Percentiles rank a stretch among this genome's conserved stretches.
Conservation (phyloP, 2,888 invertebrate genomes). For the Meandrusa payeni region DNA sequence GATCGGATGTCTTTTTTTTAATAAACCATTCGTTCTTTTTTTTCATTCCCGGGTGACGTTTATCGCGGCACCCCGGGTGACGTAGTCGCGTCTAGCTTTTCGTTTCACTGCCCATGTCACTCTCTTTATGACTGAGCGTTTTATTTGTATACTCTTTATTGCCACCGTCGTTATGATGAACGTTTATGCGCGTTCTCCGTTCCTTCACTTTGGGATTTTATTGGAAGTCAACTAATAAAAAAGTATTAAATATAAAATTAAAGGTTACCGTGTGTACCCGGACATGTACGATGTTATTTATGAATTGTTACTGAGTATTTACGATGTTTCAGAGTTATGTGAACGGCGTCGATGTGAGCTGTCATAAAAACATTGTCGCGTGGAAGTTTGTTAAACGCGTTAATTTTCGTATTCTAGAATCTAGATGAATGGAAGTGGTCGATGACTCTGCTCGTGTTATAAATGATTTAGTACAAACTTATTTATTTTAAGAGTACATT, state of each 20-base stretch:
- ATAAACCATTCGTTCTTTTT: slow-evolving; percentile 57
- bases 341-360: slow-evolving; percentile 18
- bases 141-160: slow-evolving; percentile 74
- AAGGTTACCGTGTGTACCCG: slow-evolving; percentile 9
- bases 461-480: too few species aligned
- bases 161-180: slow-evolving; percentile 74
- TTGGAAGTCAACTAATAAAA: slow-evolving; percentile 20
- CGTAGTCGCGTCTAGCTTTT: slow-evolving; percentile 57
- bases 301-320: slow-evolving; percentile 15
- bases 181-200: slow-evolving; percentile 56
- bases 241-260: slow-evolving; percentile 20
- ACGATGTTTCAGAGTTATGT: slow-evolving; percentile 20
- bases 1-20: slow-evolving; percentile 63
- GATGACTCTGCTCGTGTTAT: too few species aligned
- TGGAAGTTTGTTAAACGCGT: background rate
- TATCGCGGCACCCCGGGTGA: slow-evolving; percentile 73
- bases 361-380: slow-evolving; percentile 2
- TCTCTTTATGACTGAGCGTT: slow-evolving; percentile 72
- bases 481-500: too few species aligned
- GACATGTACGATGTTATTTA: slow-evolving; percentile 12
- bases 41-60: slow-evolving; percentile 77
- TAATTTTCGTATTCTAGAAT: too few species aligned
- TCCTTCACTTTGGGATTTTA: slow-evolving; percentile 63
- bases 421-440: too few species aligned
- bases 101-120: slow-evolving; percentile 70